These are phyloP conservation scores for Drosophila multiciliata DNA, from an alignment of 2,888 invertebrate genomes.

Conservation along the genomic window DNA sequence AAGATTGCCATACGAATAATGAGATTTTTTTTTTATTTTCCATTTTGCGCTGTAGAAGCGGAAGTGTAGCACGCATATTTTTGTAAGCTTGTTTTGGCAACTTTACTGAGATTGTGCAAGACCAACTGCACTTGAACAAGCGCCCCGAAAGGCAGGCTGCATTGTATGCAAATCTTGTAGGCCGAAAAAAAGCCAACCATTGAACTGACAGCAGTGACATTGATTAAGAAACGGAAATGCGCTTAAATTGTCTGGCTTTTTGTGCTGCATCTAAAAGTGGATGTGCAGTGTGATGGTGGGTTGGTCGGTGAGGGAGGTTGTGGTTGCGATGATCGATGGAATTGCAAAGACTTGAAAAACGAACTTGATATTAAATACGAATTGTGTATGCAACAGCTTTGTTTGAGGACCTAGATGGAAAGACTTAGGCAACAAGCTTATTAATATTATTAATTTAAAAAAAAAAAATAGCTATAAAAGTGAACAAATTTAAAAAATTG, in stretches of 20 bases:
- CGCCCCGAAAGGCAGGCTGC: constrained; percentile 38
- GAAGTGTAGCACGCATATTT: constrained; percentile 47
- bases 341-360: constrained; percentile 43
- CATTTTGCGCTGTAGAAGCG: constrained; percentile 39
- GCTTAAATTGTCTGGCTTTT: constrained; percentile 61
- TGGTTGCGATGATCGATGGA: constrained; percentile 37
- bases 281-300: not conserved
- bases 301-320: not conserved
- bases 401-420: constrained; percentile 9
- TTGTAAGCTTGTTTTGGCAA: constrained; percentile 23
- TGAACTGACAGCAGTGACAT: constrained; percentile 73
- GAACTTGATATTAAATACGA: constrained; percentile 44
- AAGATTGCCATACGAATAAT: constrained; percentile 46
- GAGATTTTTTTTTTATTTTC: constrained; percentile 7
- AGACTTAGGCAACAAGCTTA: constrained; percentile 45
- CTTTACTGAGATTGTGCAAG: constrained; percentile 66
- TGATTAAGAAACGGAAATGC: constrained; percentile 78
- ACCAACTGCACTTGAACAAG: constrained; percentile 67
- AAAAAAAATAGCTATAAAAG: not conserved
- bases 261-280: constrained; percentile 23
- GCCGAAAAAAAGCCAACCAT: constrained; percentile 57
- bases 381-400: constrained; percentile 32
- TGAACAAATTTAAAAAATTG: not conserved
- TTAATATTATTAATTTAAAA: not conserved
- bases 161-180: constrained; percentile 72